phyloP scores from a whole-genome alignment of 2,113 vertebrate species.

The Amia ocellicauda region DNA sequence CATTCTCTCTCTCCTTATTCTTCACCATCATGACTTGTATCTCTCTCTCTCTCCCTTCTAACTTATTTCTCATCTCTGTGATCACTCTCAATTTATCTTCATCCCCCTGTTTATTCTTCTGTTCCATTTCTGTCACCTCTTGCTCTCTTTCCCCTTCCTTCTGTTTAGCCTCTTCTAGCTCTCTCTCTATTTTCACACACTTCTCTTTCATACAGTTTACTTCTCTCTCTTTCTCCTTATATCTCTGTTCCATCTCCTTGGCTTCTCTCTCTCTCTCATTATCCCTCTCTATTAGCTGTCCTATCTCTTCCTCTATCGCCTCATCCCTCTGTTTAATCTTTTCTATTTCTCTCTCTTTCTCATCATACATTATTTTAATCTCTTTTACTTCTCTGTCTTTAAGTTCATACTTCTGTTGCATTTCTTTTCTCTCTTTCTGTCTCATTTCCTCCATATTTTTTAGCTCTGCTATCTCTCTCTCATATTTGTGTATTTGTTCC shows the following conservation, averaged over 20 bases:
- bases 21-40: constrained; percentile 22
- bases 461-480: constrained; percentile 26
- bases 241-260: constrained; percentile 20
- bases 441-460: constrained; percentile 30
- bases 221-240: constrained; percentile 11
- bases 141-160: constrained; percentile 22
- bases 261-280: constrained; percentile 16
- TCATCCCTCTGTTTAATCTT: constrained; percentile 26
- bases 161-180: no score
- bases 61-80: constrained; percentile 23
- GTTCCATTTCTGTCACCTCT: constrained; percentile 14
- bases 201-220: constrained; percentile 15
- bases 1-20: not conserved
- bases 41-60: constrained; percentile 14
- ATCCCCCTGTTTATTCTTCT: constrained; percentile 20
- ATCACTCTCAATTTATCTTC: constrained; percentile 24
- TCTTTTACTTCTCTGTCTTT: constrained; percentile 25
- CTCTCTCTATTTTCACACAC: constrained; percentile 15
- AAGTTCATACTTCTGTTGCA: constrained; percentile 19
- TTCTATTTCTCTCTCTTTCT: constrained; percentile 28
- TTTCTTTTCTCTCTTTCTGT: constrained; percentile 26
- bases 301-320: constrained; percentile 15
- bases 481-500: constrained; percentile 19
- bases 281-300: constrained; percentile 31
- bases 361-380: constrained; percentile 28